Conservation (phyloP, 64 coral and sea anemone species). For the Exaiptasia diaphana region DNA sequence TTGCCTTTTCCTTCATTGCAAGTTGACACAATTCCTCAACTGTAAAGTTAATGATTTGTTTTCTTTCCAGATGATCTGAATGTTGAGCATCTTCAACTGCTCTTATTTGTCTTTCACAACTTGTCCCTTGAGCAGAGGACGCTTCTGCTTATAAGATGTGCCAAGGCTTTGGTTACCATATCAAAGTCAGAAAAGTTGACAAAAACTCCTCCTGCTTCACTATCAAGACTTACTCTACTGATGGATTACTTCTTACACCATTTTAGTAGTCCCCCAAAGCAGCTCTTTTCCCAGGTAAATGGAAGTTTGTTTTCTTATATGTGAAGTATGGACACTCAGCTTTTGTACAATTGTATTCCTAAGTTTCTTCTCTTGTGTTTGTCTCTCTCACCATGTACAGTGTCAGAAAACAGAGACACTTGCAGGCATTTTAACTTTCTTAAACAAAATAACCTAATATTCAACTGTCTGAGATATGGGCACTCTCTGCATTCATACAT, state of each 20-base stretch:
- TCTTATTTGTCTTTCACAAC: conserved; percentile 93
- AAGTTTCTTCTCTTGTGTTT: not conserved
- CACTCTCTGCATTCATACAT: too few species aligned
- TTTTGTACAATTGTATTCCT: too few species aligned
- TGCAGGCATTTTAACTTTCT: too few species aligned
- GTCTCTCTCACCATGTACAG: not conserved
- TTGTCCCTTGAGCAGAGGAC: conserved; percentile 64
- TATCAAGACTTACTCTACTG: conserved; percentile 56
- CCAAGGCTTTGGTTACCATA: conserved; percentile 49
- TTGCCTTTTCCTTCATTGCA: too few species aligned
- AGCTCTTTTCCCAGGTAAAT: conserved; percentile 82
- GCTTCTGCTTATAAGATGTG: conserved; percentile 52
- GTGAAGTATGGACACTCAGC: too few species aligned
- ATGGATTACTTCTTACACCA: conserved; percentile 93
- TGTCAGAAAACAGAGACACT: too few species aligned
- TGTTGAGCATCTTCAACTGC: conserved; percentile 88
- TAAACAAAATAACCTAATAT: too few species aligned
- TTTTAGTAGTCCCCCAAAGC: conserved; percentile 76
- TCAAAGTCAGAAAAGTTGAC: conserved; percentile 24
- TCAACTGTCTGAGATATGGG: too few species aligned
- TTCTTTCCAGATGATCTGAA: conserved; percentile 73
- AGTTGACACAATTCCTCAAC: too few species aligned
- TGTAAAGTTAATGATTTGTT: too few species aligned
- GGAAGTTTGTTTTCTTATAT: not conserved
- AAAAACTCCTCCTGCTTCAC: conserved; percentile 18